phyloP scores from a whole-genome alignment of 35 echinoderm and acorn worm species.

The Patiria miniata region DNA sequence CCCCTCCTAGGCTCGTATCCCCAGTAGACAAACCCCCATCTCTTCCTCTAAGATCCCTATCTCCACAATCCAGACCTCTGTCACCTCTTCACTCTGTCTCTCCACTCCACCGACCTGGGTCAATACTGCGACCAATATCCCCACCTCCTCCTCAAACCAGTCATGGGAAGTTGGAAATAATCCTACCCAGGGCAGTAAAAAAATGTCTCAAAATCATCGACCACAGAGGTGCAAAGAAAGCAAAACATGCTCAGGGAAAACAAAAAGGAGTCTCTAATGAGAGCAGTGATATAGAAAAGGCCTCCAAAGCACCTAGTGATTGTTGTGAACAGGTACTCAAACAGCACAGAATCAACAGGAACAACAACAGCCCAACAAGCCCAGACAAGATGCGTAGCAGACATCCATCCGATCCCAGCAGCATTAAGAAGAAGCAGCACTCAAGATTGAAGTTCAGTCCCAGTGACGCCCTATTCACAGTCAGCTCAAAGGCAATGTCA shows the following conservation, averaged over 20 bases:
- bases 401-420: conserved; percentile 12
- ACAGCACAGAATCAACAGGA: conserved; percentile 13
- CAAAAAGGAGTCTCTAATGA: neutral
- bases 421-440: conserved; percentile 4
- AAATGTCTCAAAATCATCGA: neutral
- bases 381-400: neutral
- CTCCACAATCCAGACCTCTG: neutral
- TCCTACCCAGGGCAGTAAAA: neutral
- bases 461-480: neutral
- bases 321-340: neutral
- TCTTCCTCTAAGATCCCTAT: conserved; percentile 34
- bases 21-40: neutral
- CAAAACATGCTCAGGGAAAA: neutral
- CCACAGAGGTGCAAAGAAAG: neutral
- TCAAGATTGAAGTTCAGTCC: conserved; percentile 7
- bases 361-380: conserved; percentile 21
- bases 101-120: neutral
- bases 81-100: neutral
- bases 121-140: conserved; percentile 4
- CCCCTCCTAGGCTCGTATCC: conserved; percentile 14
- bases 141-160: neutral
- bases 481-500: neutral
- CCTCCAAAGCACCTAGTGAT: neutral
- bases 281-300: neutral
- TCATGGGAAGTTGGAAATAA: neutral